Conservation (phyloP, 1,140 invertebrate genomes). For the Drosophila athabasca region DNA sequence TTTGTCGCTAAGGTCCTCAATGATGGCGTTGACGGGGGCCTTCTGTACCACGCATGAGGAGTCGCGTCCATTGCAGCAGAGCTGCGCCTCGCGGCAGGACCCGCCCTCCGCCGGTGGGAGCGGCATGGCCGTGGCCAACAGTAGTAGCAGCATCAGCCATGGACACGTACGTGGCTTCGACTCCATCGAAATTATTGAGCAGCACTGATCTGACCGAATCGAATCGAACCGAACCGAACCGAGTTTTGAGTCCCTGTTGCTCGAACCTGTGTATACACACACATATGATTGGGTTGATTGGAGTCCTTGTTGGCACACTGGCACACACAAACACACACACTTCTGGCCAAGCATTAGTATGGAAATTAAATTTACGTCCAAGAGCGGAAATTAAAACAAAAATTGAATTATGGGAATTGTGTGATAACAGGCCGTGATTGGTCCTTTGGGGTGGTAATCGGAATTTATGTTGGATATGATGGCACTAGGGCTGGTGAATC, state of each 20-base stretch:
- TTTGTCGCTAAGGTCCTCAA: constrained; percentile 91
- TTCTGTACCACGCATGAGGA: constrained; percentile 94
- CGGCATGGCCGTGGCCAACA: constrained; percentile 23
- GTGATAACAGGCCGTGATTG: constrained; percentile 3
- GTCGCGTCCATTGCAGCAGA: constrained; percentile 92
- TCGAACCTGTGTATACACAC: constrained; percentile 25
- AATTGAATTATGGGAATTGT: constrained; percentile 79
- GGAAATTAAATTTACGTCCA: constrained; percentile 75
- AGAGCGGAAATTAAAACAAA: constrained; percentile 81
- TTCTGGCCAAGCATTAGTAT: constrained; percentile 32
- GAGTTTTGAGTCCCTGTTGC: not conserved
- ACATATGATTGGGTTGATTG: constrained; percentile 13
- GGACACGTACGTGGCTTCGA: not conserved
- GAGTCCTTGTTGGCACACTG: constrained; percentile 21
- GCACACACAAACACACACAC: not conserved
- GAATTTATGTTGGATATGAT: not conserved
- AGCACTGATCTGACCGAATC: constrained; percentile 10
- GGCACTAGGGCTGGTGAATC: constrained; percentile 9
- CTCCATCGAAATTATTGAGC: constrained; percentile 4
- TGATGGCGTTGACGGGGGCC: constrained; percentile 91
- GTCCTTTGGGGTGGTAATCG: too few relatives aligned
- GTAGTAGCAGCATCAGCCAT: constrained; percentile 15
- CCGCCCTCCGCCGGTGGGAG: constrained; percentile 81
- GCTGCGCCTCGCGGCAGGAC: constrained; percentile 89
- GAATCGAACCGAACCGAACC: too few relatives aligned